Base-by-base conservation (phyloP, 1,140 invertebrate genomes). In the Akabosia matsudoensis region DNA sequence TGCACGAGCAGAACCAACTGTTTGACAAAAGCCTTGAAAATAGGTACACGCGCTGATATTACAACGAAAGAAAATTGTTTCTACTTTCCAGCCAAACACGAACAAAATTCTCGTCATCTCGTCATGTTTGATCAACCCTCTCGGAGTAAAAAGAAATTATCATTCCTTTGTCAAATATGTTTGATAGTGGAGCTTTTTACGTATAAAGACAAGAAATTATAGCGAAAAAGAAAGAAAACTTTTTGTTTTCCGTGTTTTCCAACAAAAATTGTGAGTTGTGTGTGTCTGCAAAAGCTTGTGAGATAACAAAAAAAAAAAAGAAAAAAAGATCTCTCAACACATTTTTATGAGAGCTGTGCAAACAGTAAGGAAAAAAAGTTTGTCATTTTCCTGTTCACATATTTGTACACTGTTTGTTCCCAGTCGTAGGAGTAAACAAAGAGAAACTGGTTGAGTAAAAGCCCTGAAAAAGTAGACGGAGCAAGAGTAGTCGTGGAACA, bases 401-500 rank as follows among this genome's bases (percentile, higher is more conserved):
- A n/a, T 61, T 24, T 67, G 61, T 67, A 67, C 61, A 67, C 61
- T 30, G 30, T 67, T 67, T n/a, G 61, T 67, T 1, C 3, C 61
- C 31, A 67, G 26, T 67, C 61, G 61, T 67, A 30, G 61, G 26
- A 67, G 61, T 67, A 67, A 67, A 67, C 61, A 67, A 67, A 30
- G 31, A 67, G 28, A 67, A 67, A 22, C 54, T 7, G n/a, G 54
- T 16, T 56, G 30, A 30, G 28, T 67, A 30, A 13, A 30, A 4
- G n/a, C n/a, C 24, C 54, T 30, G 54, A 56, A 16, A 22, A 56
- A 16, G 54, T 56, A 45, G 54, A 56, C 24, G n/a, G 22, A 56
- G 24, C 22, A 22, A 56, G 54, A 56, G n/a, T 13, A 24, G n/a
- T 16, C 4, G 7, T 56, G 7, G 22, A 22, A 22, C 7, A 56